Conservation (phyloP, 2,797 vertebrate genomes). For the Sebastes iracundus region DNA sequence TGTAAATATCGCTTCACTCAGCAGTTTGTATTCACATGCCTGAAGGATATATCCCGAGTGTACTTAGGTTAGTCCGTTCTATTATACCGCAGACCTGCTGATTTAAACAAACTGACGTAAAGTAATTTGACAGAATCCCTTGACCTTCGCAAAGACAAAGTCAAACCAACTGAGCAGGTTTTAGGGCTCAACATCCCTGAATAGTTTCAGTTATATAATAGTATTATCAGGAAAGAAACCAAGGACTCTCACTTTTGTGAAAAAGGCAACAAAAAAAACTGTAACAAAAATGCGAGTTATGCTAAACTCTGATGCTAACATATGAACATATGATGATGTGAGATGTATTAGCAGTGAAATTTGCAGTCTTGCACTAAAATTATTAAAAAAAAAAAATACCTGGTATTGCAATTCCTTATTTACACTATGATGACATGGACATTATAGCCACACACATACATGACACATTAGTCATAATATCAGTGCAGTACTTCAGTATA, state of each 20-base stretch:
- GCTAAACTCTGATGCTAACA: not conserved
- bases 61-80: slow-evolving; percentile 51
- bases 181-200: not conserved
- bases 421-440: not conserved
- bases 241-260: not conserved
- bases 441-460: not conserved
- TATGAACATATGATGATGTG: not conserved
- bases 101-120: slow-evolving; percentile 61
- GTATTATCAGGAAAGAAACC: not conserved
- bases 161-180: slow-evolving; percentile 41
- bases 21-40: slow-evolving; percentile 58
- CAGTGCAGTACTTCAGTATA: not conserved
- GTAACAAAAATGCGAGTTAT: not conserved
- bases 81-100: slow-evolving; percentile 61
- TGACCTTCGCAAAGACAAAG: slow-evolving; percentile 57
- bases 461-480: not conserved
- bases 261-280: not conserved
- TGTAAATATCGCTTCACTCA: slow-evolving; percentile 64
- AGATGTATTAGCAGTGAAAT: not conserved
- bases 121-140: slow-evolving; percentile 53
- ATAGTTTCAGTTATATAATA: slow-evolving; percentile 6
- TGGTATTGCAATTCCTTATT: not conserved
- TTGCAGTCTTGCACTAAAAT: not conserved
- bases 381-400: not conserved
- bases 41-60: slow-evolving; percentile 49